Percentiles rank a stretch among this genome's conserved stretches.
Conservation (phyloP, 2,113 vertebrate species). For the Panthera tigris region DNA sequence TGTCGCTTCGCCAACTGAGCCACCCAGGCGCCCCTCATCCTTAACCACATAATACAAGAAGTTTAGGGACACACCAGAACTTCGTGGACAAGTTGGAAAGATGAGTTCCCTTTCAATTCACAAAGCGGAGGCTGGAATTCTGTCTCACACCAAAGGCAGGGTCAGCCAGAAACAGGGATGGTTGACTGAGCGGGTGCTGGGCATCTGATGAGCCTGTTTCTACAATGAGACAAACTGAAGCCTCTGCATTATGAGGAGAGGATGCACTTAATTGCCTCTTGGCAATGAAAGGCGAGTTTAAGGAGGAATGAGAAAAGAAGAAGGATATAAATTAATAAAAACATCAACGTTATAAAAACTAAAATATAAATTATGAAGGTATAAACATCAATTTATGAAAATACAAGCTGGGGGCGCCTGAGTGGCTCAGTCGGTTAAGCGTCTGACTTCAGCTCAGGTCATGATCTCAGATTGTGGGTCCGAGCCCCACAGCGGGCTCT, state of each 20-base stretch:
- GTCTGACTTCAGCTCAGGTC: no score
- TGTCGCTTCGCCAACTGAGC: no score
- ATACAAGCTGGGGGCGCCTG: neutral
- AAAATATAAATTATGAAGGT: neutral
- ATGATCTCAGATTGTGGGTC: no score
- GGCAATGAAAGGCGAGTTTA: neutral
- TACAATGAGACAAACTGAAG: neutral
- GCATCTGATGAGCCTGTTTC: fast-evolving
- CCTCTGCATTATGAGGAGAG: fast-evolving
- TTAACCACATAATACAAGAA: neutral
- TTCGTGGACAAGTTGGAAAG: neutral
- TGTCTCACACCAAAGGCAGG: neutral
- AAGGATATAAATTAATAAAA: neutral
- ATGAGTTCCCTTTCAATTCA: neutral
- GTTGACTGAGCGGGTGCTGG: neutral
- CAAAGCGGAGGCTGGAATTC: neutral
- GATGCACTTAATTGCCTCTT: neutral
- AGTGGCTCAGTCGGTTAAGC: no score
- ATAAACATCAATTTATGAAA: neutral
- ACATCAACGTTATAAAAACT: neutral
- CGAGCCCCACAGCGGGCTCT: no score
- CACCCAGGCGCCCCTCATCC: neutral
- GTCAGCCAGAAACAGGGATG: neutral
- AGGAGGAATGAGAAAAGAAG: neutral
- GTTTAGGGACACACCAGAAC: neutral